Conservation (phyloP, 2,888 invertebrate genomes). For the Penaeus monodon region DNA sequence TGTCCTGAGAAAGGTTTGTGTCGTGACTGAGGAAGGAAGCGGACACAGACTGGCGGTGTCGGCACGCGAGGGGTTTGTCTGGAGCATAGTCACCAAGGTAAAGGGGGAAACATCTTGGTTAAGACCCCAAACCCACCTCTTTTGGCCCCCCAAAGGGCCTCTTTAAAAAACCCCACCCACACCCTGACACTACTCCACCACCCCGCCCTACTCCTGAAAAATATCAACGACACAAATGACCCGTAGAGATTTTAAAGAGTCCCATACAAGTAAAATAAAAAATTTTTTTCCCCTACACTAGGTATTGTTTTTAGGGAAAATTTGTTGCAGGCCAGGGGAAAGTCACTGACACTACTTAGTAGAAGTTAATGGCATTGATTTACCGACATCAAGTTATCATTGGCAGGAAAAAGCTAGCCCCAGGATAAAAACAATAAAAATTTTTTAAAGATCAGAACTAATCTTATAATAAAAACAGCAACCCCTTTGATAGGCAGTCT, state of each 20-base stretch:
- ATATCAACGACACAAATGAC: not conserved
- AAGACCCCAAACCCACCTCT: conserved; percentile 46
- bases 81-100: conserved; percentile 47
- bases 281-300: too few relatives aligned
- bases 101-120: conserved; percentile 55
- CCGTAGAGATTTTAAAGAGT: not conserved
- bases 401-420: conserved; percentile 56
- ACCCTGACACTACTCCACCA: conserved; percentile 43
- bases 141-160: conserved; percentile 21
- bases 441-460: conserved; percentile 38
- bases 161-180: conserved; percentile 27
- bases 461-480: conserved; percentile 27
- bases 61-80: conserved; percentile 47
- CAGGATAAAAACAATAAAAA: conserved; percentile 48
- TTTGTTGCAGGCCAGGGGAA: too few relatives aligned
- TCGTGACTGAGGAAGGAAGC: conserved; percentile 59
- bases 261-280: too few relatives aligned
- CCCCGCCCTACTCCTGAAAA: not conserved
- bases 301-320: not conserved
- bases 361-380: too few relatives aligned
- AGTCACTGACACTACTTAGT: too few relatives aligned
- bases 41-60: conserved; percentile 58
- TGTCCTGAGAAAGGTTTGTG: conserved; percentile 45
- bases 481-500: conserved; percentile 32
- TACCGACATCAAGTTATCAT: too few relatives aligned